phyloP scores from a whole-genome alignment of 1,140 invertebrate species.

The Habropoda laboriosa region DNA sequence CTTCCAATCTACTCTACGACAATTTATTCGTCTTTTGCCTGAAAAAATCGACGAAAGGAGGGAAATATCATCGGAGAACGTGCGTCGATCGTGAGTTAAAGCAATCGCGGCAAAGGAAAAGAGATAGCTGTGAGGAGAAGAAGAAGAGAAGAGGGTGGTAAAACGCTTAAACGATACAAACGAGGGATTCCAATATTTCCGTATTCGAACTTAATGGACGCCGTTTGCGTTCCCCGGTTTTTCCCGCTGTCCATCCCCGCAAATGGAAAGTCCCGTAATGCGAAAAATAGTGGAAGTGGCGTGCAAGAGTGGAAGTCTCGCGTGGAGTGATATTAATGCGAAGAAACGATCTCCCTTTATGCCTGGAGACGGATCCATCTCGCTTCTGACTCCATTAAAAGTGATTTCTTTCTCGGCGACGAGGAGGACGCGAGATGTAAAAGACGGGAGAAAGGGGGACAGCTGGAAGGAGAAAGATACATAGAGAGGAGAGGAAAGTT shows the following conservation, averaged over 20 bases:
- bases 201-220: constrained; percentile 58
- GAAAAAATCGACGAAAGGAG: background rate
- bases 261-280: constrained; percentile 62
- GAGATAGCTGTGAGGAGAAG: background rate
- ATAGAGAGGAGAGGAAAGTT: no score
- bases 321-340: constrained; percentile 66
- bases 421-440: background rate
- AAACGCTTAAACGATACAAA: constrained; percentile 38
- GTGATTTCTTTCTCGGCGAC: constrained; percentile 40
- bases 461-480: background rate
- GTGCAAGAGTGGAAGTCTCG: constrained; percentile 34
- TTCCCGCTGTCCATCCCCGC: constrained; percentile 45
- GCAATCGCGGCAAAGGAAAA: no score
- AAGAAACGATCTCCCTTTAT: constrained; percentile 60
- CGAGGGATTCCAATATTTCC: constrained; percentile 61
- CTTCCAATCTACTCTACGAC: no score
- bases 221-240: constrained; percentile 49
- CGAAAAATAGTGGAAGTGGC: constrained; percentile 60
- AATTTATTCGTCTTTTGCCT: no score
- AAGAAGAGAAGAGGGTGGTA: background rate
- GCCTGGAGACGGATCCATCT: constrained; percentile 35
- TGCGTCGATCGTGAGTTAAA: background rate
- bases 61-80: no score
- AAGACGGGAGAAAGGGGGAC: background rate
- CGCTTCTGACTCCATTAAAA: constrained; percentile 63